Conservation (phyloP, 2,888 invertebrate genomes). For the Ommatoiulus sabulosus region DNA sequence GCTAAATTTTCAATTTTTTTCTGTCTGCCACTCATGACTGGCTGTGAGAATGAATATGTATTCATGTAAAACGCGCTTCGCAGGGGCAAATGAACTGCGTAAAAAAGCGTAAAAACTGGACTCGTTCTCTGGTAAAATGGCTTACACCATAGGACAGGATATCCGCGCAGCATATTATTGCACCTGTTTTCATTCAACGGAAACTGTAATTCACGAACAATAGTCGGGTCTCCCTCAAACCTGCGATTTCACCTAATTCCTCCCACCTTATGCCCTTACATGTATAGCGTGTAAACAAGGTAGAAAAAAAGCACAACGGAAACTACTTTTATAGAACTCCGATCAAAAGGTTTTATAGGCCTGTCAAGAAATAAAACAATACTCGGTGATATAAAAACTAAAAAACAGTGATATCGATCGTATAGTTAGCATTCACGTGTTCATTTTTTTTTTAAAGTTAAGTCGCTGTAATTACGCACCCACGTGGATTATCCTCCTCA, state of each 20-base stretch:
- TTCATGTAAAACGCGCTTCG: neutral
- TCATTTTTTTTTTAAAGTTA: neutral
- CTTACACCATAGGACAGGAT: constrained; percentile 38
- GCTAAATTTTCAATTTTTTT: neutral
- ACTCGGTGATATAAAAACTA: neutral
- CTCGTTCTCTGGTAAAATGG: neutral
- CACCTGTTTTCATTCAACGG: constrained; percentile 24
- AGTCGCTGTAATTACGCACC: neutral
- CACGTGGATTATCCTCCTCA: constrained; percentile 29
- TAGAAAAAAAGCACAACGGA: constrained; percentile 10
- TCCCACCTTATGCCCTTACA: neutral
- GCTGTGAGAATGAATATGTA: constrained; percentile 33
- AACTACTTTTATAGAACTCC: neutral
- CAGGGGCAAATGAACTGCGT: constrained; percentile 39
- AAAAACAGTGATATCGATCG: neutral
- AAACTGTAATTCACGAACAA: constrained; percentile 47
- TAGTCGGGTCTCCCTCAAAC: constrained; percentile 31
- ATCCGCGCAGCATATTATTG: constrained; percentile 33
- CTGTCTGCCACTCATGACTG: neutral
- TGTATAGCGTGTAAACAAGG: constrained; percentile 16
- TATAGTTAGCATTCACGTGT: too few relatives aligned
- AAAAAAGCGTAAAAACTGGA: constrained; percentile 29
- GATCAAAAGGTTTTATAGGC: constrained; percentile 26
- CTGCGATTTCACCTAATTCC: constrained; percentile 1
- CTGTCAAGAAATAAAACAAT: constrained; percentile 11